Percentiles rank a stretch among this genome's conserved stretches.
Evolutionary conservation across 2,797 vertebrate species (phyloP).

Genomic region (Acanthurus leucopareius): DNA sequence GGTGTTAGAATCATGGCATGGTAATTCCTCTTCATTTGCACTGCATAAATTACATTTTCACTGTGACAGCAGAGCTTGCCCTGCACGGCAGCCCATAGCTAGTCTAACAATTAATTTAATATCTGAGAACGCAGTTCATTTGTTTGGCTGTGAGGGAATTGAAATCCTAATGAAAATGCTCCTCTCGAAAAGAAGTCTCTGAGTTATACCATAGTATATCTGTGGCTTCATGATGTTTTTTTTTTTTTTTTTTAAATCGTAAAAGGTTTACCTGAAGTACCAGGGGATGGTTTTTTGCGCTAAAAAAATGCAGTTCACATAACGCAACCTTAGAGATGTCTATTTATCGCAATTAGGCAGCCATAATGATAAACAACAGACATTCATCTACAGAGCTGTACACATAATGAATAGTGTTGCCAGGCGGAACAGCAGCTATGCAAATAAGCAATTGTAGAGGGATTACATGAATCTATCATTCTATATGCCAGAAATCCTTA

Average conservation of each 20-base stretch:
- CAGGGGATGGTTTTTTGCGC: conserved; percentile 51
- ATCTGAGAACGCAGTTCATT: conserved; percentile 74
- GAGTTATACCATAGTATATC: conserved; percentile 17
- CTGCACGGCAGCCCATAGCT: conserved; percentile 69
- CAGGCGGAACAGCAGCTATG: conserved; percentile 45
- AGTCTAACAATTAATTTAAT: conserved; percentile 79
- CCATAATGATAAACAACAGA: conserved; percentile 64
- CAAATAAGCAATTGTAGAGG: conserved; percentile 63
- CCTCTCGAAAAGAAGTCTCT: conserved; percentile 44
- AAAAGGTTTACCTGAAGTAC: conserved; percentile 47
- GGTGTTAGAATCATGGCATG: conserved; percentile 73
- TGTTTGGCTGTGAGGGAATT: conserved; percentile 73
- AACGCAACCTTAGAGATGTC: conserved; percentile 33
- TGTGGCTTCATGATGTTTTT: conserved; percentile 16
- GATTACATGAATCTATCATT: conserved; percentile 66
- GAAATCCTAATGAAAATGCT: conserved; percentile 73
- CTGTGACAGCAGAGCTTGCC: conserved; percentile 72
- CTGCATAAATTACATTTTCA: conserved; percentile 82
- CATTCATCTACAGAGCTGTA: conserved; percentile 30
- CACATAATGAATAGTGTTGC: conserved; percentile 52
- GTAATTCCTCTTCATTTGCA: conserved; percentile 83
- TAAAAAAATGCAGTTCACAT: conserved; percentile 43
- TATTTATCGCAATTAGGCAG: conserved; percentile 45
- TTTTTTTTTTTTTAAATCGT: not conserved
- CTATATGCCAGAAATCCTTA: conserved; percentile 41